Conservation (phyloP, 2,113 vertebrate species). For the Riparia riparia region DNA sequence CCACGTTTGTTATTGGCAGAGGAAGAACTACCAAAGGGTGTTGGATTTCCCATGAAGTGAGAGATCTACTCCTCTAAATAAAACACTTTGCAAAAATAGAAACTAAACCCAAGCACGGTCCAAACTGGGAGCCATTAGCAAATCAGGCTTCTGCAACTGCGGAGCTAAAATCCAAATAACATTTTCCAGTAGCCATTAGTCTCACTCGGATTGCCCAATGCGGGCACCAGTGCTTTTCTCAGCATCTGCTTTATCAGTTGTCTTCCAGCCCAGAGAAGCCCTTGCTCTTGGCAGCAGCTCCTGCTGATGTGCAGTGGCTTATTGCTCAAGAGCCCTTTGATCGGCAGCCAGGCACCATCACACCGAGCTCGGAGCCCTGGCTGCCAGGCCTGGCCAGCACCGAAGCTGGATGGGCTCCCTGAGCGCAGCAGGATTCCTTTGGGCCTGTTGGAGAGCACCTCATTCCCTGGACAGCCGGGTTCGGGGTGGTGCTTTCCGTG, state of each 20-base stretch:
- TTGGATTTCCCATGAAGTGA: not conserved
- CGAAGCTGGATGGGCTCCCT: not conserved
- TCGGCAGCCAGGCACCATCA: constrained; percentile 48
- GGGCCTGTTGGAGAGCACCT: not conserved
- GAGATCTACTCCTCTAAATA: not conserved
- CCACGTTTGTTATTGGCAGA: not conserved
- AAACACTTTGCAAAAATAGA: not conserved
- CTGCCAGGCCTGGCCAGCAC: constrained; percentile 1
- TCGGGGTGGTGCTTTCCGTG: fast-evolving
- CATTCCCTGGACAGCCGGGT: not conserved
- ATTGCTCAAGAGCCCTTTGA: constrained; percentile 67
- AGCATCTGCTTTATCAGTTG: constrained; percentile 51
- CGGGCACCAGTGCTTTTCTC: constrained; percentile 16
- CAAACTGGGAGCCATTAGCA: not conserved
- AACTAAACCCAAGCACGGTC: not conserved
- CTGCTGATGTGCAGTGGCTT: constrained; percentile 44
- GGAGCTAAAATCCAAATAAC: constrained; percentile 24
- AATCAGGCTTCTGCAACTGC: not conserved
- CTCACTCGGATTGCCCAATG: constrained; percentile 1
- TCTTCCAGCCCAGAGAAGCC: constrained; percentile 20
- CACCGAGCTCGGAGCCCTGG: not conserved
- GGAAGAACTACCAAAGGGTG: not conserved
- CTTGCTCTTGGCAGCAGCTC: constrained; percentile 40
- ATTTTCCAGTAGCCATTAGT: constrained; percentile 38
- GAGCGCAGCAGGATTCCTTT: not conserved